A percentile compares a stretch with the other conserved stretches of the same genome.
These are phyloP conservation scores for Rousettus leschenaultii DNA, from an alignment of 2,113 vertebrate genomes.

Conservation along the genomic window DNA sequence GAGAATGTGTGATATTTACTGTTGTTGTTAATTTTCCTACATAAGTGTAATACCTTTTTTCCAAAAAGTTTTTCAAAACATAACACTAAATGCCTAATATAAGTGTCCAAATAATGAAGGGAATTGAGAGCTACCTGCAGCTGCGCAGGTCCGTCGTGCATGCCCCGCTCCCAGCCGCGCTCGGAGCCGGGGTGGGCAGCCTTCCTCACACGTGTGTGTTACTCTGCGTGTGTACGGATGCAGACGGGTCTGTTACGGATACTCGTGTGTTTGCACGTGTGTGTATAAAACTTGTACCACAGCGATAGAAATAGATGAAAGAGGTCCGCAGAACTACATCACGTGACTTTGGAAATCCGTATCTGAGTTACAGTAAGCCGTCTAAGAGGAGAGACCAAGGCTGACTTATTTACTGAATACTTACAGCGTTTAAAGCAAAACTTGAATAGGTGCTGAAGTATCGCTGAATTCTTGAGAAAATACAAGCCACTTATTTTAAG, in stretches of 20 bases:
- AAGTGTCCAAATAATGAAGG: background rate
- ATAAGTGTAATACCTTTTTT: background rate
- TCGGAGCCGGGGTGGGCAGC: no score
- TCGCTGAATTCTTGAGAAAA: background rate
- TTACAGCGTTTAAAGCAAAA: background rate
- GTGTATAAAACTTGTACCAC: background rate
- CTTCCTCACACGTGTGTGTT: background rate
- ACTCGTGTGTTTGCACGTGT: background rate
- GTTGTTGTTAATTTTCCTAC: background rate
- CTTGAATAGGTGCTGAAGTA: background rate
- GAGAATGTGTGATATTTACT: background rate
- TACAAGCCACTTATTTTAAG: background rate
- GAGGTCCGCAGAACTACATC: background rate
- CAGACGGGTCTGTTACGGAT: no score
- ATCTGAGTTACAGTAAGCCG: background rate
- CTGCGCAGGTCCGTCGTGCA: background rate
- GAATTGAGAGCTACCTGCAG: background rate
- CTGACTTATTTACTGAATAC: background rate
- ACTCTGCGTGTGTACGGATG: rapidly evolving
- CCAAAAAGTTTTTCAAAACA: background rate
- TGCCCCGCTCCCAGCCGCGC: no score
- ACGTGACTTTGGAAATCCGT: background rate
- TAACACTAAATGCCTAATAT: background rate
- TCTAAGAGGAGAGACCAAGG: background rate
- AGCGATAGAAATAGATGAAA: background rate